These are phyloP conservation scores for Rhynchonycteris naso DNA, from an alignment of 2,797 vertebrate genomes.

Conservation along the genomic window DNA sequence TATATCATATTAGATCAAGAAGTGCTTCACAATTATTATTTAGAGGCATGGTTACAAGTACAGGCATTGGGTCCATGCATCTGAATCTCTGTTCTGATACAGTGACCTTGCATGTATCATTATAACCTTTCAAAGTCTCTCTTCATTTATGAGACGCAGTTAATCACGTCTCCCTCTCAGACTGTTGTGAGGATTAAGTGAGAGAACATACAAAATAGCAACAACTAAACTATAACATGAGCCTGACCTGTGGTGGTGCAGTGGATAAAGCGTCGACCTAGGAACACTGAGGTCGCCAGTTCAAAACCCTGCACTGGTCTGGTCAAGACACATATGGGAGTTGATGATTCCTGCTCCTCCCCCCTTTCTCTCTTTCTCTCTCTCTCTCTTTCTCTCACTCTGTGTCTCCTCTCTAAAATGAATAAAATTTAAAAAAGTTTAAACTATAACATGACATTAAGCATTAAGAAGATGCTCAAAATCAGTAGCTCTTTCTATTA, in stretches of 20 bases:
- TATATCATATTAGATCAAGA: neutral
- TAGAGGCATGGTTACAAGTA: neutral
- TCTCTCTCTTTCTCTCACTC: no score
- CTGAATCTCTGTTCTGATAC: neutral
- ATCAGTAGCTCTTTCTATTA: neutral
- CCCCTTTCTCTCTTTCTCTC: no score
- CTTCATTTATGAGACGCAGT: neutral
- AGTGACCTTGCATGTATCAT: neutral
- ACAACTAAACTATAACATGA: neutral
- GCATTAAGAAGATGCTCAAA: neutral
- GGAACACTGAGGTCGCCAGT: no score
- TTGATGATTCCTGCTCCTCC: no score
- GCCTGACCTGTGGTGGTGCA: no score
- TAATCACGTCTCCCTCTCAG: neutral
- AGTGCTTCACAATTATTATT: neutral
- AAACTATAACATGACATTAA: neutral
- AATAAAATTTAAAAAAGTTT: no score
- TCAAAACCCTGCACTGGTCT: no score
- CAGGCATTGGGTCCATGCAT: neutral
- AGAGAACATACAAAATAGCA: neutral
- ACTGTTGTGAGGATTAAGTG: neutral
- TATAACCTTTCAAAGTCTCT: neutral
- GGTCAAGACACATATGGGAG: no score
- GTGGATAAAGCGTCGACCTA: no score
- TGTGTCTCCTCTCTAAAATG: no score